Evolutionary conservation across 2,888 invertebrate genomes (phyloP), one percentile per base, ranked within the genome.

Genomic region (Eristalis intricaria): DNA sequence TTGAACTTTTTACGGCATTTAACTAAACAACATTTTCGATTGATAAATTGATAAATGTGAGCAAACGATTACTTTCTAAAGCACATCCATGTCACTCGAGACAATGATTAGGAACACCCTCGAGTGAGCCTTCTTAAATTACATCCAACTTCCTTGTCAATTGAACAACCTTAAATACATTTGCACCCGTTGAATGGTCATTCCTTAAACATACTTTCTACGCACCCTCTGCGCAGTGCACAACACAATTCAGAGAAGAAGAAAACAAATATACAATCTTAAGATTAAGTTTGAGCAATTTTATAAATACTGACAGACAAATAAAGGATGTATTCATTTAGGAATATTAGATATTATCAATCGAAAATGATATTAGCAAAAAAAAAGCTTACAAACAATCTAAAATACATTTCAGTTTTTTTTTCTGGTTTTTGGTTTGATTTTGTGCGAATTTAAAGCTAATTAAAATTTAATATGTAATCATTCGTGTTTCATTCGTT

Each of bases 401-500:
- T 56, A 64, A 82, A 81, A 60, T 70, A 71, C 56, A 68, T 22
- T 79, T 64, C 35, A 61, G 73, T 29, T 13, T 29, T 73, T 66
- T 5, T 73, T 71, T 29, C 22, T 4, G 13, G 60, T 73, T 61
- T 61, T 68, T 60, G n/a, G 38, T 60, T 73, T 65, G 63, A 43
- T 76, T 38, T 26, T 19, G 29, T 13, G 40, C 11, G n/a, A 43
- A 35, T 38, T 40, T 35, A 69, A 63, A 26, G 7, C 50, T 50
- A 60, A 60, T 77, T 82, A 87, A 64, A 79, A 84, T 68, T 13
- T 66, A 26, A 64, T 58, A 71, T 84, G 63, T 63, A 89, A 90
- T 92, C 91, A 92, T 91, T 92, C 92, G 80, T 91, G 92, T 84
- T 92, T 92, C 87, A 92, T 89, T 35, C 92, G 92, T 74, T 92